Evolutionary conservation across 2,797 vertebrate species (phyloP).

Genomic region (Xyrichtys novacula): DNA sequence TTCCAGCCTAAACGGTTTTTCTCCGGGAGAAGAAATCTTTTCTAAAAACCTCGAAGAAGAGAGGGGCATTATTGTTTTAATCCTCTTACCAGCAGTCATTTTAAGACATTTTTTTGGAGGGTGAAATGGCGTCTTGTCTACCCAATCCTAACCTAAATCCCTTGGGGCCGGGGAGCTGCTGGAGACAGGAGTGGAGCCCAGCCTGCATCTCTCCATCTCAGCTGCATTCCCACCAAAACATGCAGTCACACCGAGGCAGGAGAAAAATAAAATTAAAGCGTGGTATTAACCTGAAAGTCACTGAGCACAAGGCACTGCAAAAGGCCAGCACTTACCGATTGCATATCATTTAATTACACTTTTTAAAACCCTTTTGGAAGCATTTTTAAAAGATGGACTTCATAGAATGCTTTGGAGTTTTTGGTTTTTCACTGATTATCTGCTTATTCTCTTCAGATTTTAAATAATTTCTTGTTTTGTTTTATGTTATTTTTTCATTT

Average conservation of each 20-base stretch:
- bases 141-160: slow-evolving; percentile 92
- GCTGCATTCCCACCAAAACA: slow-evolving; percentile 82
- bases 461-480: too few species aligned
- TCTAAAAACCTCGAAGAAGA: slow-evolving; percentile 95
- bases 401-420: too few species aligned
- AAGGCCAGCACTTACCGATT: slow-evolving; percentile 27
- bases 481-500: too few species aligned
- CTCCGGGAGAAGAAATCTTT: slow-evolving; percentile 98
- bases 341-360: slow-evolving; percentile 63
- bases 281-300: slow-evolving; percentile 68
- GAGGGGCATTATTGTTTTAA: slow-evolving; percentile 99
- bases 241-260: slow-evolving; percentile 83
- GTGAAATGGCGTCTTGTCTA: slow-evolving; percentile 95
- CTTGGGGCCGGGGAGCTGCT: slow-evolving; percentile 88
- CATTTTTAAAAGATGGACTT: slow-evolving; percentile 9
- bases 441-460: too few species aligned
- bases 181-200: slow-evolving; percentile 83
- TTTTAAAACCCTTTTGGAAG: background rate
- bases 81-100: slow-evolving; percentile 99
- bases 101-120: slow-evolving; percentile 93
- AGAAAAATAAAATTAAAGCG: slow-evolving; percentile 84
- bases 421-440: too few species aligned
- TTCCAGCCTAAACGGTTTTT: slow-evolving; percentile 99
- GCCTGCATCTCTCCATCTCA: slow-evolving; percentile 87
- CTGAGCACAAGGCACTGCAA: slow-evolving; percentile 25